Percentiles rank a stretch among this genome's conserved stretches.
phyloP scores from a whole-genome alignment of 1,140 invertebrate species.

The Idris sp. region DNA sequence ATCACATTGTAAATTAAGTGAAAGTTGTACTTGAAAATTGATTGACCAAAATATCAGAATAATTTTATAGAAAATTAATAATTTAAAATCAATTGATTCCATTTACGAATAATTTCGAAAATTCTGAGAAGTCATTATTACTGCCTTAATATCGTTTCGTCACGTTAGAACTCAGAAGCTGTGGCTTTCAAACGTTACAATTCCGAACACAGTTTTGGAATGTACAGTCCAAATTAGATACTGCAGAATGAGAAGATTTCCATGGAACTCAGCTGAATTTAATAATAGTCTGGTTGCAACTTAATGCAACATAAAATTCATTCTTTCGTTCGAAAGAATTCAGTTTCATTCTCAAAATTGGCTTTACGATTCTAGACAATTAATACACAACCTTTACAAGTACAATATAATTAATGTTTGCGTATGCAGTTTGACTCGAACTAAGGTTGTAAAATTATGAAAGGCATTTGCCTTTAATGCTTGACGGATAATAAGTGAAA shows the following conservation, averaged over 20 bases:
- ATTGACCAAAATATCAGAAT: too few relatives aligned
- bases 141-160: constrained; percentile 30
- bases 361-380: constrained; percentile 10
- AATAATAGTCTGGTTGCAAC: constrained; percentile 10
- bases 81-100: neutral
- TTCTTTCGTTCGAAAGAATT: constrained; percentile 13
- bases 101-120: neutral
- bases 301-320: constrained; percentile 9
- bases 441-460: constrained; percentile 4
- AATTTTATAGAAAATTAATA: too few relatives aligned
- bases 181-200: constrained; percentile 19
- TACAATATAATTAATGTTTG: constrained; percentile 3
- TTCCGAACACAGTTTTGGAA: constrained; percentile 22
- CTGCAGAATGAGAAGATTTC: constrained; percentile 5
- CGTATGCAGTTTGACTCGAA: neutral
- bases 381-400: neutral
- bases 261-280: constrained; percentile 22
- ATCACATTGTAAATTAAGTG: too few relatives aligned
- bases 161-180: constrained; percentile 24
- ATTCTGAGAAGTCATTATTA: constrained; percentile 18
- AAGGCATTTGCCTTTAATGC: neutral
- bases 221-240: constrained; percentile 30
- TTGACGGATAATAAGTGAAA: too few relatives aligned
- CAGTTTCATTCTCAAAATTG: constrained; percentile 2
- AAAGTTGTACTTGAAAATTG: too few relatives aligned